Evolutionary conservation across 2,888 invertebrate genomes (phyloP).

Genomic region (Synergus itoensis): DNA sequence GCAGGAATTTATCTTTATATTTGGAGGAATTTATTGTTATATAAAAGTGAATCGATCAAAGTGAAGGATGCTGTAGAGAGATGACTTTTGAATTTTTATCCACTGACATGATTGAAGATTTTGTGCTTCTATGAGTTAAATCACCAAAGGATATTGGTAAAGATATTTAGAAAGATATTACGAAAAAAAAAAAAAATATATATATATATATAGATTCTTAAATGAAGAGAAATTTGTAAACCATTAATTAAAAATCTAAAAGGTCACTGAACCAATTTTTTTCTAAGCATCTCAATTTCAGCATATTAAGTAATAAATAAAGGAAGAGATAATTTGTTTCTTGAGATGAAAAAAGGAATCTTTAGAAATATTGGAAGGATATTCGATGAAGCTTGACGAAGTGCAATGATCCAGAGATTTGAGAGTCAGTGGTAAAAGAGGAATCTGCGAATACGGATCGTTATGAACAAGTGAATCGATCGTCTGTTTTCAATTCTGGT

Average conservation of each 20-base stretch:
- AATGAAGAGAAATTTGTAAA: neutral
- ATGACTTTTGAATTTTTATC: neutral
- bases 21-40: neutral
- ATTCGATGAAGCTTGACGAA: conserved; percentile 10
- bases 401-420: neutral
- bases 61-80: neutral
- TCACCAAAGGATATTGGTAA: neutral
- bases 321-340: neutral
- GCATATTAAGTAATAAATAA: neutral
- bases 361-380: neutral
- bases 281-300: neutral
- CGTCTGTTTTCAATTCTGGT: conserved; percentile 7
- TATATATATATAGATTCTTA: neutral
- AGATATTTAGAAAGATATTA: neutral
- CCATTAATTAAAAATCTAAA: neutral
- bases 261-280: neutral
- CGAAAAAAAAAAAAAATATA: no score
- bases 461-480: conserved; percentile 26
- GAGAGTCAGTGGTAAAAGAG: conserved; percentile 20
- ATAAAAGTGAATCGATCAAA: neutral
- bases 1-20: neutral
- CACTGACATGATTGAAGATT: neutral
- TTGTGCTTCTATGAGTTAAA: neutral
- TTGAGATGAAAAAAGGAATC: neutral
- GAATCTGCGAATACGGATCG: neutral